These are phyloP conservation scores for Neogale vison DNA, from an alignment of 2,113 vertebrate genomes.

Conservation along the genomic window DNA sequence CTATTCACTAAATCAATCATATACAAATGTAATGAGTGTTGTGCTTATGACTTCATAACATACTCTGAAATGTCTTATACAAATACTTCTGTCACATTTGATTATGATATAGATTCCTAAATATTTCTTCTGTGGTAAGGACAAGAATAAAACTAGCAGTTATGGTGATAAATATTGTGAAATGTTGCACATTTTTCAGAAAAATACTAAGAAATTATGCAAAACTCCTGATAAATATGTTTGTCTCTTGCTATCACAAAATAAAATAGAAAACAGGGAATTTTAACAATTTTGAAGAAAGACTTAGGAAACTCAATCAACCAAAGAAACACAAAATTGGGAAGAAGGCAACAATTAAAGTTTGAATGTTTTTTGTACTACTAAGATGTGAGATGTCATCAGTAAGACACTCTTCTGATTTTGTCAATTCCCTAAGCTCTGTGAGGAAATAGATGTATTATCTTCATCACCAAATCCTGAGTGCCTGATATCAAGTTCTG, in stretches of 20 bases:
- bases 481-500: neutral
- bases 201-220: neutral
- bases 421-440: neutral
- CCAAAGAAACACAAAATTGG: neutral
- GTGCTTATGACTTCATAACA: neutral
- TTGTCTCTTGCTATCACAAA: neutral
- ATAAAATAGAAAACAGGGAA: neutral
- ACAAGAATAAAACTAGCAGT: constrained; percentile 10
- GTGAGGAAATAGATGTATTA: neutral
- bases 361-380: neutral
- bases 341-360: neutral
- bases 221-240: neutral
- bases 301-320: neutral
- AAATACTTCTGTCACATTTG: neutral
- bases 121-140: neutral
- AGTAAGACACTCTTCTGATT: neutral
- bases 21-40: neutral
- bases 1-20: constrained; percentile 36
- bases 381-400: neutral
- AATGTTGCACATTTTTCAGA: constrained; percentile 30
- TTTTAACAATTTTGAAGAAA: neutral
- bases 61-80: neutral
- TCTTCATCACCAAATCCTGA: neutral
- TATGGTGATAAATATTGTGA: constrained; percentile 24
- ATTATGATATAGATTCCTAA: neutral